Percentiles rank a stretch among this genome's conserved stretches.
These are phyloP conservation scores for Pseudococcus longispinus DNA, from an alignment of 2,888 invertebrate species.

Conservation along the genomic window DNA sequence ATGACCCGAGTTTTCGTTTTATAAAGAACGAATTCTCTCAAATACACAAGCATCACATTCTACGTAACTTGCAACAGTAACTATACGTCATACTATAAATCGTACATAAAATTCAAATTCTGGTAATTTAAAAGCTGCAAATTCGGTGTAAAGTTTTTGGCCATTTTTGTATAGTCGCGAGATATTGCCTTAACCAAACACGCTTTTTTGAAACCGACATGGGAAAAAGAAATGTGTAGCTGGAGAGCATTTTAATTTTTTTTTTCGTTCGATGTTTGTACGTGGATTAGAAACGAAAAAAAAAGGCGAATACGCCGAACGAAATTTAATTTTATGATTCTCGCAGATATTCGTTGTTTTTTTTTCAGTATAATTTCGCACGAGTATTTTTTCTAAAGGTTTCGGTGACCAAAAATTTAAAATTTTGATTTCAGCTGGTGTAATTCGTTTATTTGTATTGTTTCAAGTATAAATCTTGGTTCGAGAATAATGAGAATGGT, in stretches of 20 bases:
- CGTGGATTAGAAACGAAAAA: not conserved
- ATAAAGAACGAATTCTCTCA: not conserved
- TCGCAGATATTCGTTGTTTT: not conserved
- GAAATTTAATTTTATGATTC: not conserved
- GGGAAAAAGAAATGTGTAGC: not conserved
- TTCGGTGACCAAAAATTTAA: not conserved
- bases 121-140: not conserved
- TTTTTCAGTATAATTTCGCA: not conserved
- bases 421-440: not conserved
- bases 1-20: not conserved
- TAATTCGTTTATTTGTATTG: not conserved
- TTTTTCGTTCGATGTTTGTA: constrained; percentile 4
- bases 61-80: not conserved
- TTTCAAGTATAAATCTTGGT: not conserved
- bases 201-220: not conserved
- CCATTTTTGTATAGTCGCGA: not conserved
- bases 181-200: not conserved
- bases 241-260: not conserved
- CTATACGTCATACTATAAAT: not conserved
- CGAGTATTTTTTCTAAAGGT: not conserved
- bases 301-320: not conserved
- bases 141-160: not conserved
- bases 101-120: not conserved
- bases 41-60: not conserved
- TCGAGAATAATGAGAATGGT: not conserved